These are phyloP conservation scores for Parnassius smintheus DNA, from an alignment of 2,888 invertebrate genomes.

Conservation along the genomic window DNA sequence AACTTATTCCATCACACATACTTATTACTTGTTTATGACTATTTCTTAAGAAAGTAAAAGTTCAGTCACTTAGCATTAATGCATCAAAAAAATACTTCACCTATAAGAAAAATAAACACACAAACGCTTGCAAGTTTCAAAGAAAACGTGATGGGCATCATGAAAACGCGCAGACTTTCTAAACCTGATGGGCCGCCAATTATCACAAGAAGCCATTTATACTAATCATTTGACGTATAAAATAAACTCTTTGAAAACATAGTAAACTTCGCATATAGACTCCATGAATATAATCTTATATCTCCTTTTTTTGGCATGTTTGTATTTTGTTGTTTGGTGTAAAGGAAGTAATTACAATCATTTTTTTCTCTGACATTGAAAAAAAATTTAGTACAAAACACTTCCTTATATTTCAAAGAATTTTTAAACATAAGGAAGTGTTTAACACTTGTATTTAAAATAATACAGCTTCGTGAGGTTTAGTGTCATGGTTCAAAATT, in stretches of 20 bases:
- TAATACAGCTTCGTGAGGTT: not conserved
- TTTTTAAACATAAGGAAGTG: too few species aligned
- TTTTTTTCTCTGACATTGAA: too few species aligned
- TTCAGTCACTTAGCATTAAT: slow-evolving; percentile 10
- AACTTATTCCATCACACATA: too few species aligned
- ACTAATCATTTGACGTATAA: slow-evolving; percentile 38
- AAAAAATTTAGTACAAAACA: too few species aligned
- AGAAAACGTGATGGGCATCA: slow-evolving; percentile 20
- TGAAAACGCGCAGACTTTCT: slow-evolving; percentile 60
- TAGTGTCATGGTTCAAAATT: too few species aligned
- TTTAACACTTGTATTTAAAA: slow-evolving; percentile 2
- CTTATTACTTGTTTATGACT: not conserved
- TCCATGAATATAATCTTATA: too few species aligned
- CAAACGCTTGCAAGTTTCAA: slow-evolving; percentile 14
- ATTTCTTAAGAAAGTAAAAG: slow-evolving; percentile 21
- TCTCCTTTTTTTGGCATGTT: too few species aligned
- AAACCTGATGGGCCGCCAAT: slow-evolving; percentile 70
- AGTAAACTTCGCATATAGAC: not conserved
- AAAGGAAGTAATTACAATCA: too few species aligned
- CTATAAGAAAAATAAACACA: slow-evolving; percentile 25
- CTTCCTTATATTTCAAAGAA: too few species aligned
- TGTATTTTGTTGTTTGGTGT: too few species aligned
- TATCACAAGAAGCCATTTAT: slow-evolving; percentile 67
- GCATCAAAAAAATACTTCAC: slow-evolving; percentile 19
- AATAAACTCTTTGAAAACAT: slow-evolving; percentile 24